Base-by-base conservation (phyloP, 2,888 invertebrate species). In the Aporophyla lueneburgensis region DNA sequence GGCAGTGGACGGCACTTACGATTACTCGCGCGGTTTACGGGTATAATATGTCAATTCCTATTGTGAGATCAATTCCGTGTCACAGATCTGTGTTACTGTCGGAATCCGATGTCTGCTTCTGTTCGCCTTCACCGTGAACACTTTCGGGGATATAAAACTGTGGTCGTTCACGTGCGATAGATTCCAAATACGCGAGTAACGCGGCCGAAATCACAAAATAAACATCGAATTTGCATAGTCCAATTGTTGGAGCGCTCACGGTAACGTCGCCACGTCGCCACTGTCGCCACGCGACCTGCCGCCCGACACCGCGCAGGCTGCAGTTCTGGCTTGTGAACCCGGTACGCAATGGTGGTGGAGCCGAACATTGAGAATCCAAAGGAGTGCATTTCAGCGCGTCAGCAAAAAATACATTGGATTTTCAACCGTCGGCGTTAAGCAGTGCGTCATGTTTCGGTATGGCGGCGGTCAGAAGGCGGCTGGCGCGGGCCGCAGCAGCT, bases 401-500 rank as follows among this genome's bases (percentile, higher is more conserved):
- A 14, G 21, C 14, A 27, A 49, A 66, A 21, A 14, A 5, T 27
- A 21, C 5, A 19, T 14, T 49, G 21, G 10, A 66, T 49, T 66
- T 33, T n/a, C 1, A 27, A 21, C 9, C 27, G 16, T 27, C 27
- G 21, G 56, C 16, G 67, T 49, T 33, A n/a, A 51, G 51, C 66
- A 9, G 49, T 9, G 27, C 27, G 14, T 51, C 2, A 9, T 33
- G 33, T 33, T 33, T 33, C 3, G 33, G 33, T 33, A 27, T 9
- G 49, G 19, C 62, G 72, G 1, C 33, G 16, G 73, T 75, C 53
- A 58, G 24, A n/a, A 19, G 19, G 59, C 53, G 40, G 53, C 43
- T 21, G 81, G 81, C 71, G 83, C 71, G 76, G 93, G 91, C 85
- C 94, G 93, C 95, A 95, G 93, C 93, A 96, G 93, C 91, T 92